These are phyloP conservation scores for Drosophila sucinea DNA, from an alignment of 1,140 invertebrate species.

Conservation along the genomic window DNA sequence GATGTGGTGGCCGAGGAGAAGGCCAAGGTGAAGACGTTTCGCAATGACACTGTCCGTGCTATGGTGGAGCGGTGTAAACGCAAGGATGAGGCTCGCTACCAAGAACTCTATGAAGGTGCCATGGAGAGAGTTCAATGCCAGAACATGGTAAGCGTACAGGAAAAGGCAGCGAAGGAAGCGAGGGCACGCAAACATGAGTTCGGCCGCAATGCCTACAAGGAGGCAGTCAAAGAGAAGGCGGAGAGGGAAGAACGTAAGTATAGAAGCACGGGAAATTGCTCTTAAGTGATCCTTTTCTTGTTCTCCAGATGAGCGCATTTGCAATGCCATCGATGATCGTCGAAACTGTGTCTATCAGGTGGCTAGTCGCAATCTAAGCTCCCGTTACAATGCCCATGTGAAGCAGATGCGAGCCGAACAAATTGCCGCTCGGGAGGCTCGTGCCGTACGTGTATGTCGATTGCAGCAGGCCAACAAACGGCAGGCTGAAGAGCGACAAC, in stretches of 20 bases:
- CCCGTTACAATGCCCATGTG: constrained; percentile 29
- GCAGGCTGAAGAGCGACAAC: constrained; percentile 10
- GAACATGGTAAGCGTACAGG: constrained; percentile 37
- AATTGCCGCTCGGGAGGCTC: background rate
- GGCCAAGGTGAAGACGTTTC: background rate
- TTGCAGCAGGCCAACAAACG: constrained; percentile 22
- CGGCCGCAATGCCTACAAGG: constrained; percentile 41
- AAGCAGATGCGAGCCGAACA: constrained; percentile 22
- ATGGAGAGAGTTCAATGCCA: constrained; percentile 48
- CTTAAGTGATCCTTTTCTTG: no score
- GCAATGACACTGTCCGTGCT: constrained; percentile 1
- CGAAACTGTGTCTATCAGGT: constrained; percentile 52
- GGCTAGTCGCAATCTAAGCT: constrained; percentile 33
- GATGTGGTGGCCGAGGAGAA: constrained; percentile 28
- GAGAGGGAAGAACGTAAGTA: constrained; percentile 47
- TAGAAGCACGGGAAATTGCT: background rate
- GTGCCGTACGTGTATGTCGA: constrained; percentile 6
- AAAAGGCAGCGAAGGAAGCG: constrained; percentile 36
- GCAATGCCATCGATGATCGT: constrained; percentile 54
- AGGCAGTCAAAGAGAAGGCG: constrained; percentile 47
- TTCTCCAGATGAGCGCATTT: constrained; percentile 47
- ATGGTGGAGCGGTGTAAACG: constrained; percentile 10
- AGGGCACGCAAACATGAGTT: constrained; percentile 37
- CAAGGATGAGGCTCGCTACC: constrained; percentile 14
- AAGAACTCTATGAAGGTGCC: constrained; percentile 19